Evolutionary conservation across 2,113 vertebrate species (phyloP).

Genomic region (Bostrychus sinensis): DNA sequence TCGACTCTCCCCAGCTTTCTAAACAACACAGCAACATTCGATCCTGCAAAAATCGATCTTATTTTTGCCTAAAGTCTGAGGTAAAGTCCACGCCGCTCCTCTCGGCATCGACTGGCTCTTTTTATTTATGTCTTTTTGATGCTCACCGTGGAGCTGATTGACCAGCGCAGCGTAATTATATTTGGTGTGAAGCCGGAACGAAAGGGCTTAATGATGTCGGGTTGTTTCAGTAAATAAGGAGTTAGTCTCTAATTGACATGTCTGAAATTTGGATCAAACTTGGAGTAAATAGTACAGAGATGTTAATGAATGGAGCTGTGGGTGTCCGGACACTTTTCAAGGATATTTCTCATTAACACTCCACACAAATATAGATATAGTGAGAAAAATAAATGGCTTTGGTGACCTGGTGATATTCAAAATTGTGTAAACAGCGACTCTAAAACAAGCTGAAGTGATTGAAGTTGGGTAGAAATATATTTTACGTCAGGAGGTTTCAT

Average conservation of each 20-base stretch:
- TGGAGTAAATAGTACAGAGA: constrained; percentile 15
- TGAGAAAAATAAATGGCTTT: too few species aligned
- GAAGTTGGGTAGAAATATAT: too few species aligned
- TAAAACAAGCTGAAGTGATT: too few species aligned
- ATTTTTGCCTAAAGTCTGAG: not conserved
- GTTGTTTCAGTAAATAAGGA: constrained; percentile 11
- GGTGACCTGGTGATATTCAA: too few species aligned
- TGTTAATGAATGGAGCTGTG: constrained; percentile 12
- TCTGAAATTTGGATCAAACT: constrained; percentile 14
- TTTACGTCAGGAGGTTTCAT: too few species aligned
- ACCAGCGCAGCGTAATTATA: constrained; percentile 12
- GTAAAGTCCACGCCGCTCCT: not conserved
- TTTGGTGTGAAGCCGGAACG: not conserved
- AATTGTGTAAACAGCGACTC: too few species aligned
- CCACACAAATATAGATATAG: too few species aligned
- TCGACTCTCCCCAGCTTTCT: not conserved
- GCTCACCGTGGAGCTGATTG: not conserved
- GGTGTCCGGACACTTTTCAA: not conserved
- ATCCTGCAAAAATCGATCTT: constrained; percentile 3
- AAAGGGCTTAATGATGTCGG: constrained; percentile 24
- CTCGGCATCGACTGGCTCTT: not conserved
- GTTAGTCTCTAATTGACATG: constrained; percentile 21
- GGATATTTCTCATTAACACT: too few species aligned
- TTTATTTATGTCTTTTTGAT: not conserved
- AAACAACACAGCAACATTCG: not conserved